Base-by-base conservation (phyloP, 2,113 vertebrate genomes). In the Regulus satrapa region DNA sequence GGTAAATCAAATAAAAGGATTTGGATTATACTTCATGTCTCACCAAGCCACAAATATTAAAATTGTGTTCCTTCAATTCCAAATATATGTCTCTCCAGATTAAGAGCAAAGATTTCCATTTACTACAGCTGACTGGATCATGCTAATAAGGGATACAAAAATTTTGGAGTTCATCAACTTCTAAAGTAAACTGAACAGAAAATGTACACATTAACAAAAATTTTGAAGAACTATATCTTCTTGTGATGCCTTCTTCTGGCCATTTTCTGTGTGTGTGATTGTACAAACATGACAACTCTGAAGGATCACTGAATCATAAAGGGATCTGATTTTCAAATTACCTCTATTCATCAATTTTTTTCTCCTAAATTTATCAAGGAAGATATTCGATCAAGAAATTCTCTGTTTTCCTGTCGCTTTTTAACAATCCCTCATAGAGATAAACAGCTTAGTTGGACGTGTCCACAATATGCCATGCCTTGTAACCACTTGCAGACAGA, bases 21-120 rank as follows among this genome's bases (percentile, higher is more conserved):
- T 95, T 94, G 56, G 91, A 91, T 97, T 93, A 55, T 77, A 82
- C 95, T 95, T 96, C 95, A 66, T 87, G 79, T 91, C 75, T 95
- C 68, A 94, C 87, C 75, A 71, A 95, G 36, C 41, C 61, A 83
- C 51, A 94, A 81, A 94, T 87, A 96, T 72, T 87, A 48, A 73
- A 96, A 89, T 92, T 88, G 69, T 92, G 63, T 88, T 95, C 40
- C 51, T 92, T 94, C 29, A 31, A 7, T 84, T 94, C 59, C 76
- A 95, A 67, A 55, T 91, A 48, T 38, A 85, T 52, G 40, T 90
- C 69, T 89, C 68, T 85, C 25, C 74, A 92, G 61, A 94, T 76
- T 78, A 93, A 69, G 46, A 85, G 31, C 36, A 79, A 58, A 45
- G 34, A 89, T 95, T 94, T 51, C 17, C 34, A 64, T 69, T 92